These are phyloP conservation scores for Caenorhabditis sp. DNA, from an alignment of 2,888 invertebrate genomes.

Conservation along the genomic window DNA sequence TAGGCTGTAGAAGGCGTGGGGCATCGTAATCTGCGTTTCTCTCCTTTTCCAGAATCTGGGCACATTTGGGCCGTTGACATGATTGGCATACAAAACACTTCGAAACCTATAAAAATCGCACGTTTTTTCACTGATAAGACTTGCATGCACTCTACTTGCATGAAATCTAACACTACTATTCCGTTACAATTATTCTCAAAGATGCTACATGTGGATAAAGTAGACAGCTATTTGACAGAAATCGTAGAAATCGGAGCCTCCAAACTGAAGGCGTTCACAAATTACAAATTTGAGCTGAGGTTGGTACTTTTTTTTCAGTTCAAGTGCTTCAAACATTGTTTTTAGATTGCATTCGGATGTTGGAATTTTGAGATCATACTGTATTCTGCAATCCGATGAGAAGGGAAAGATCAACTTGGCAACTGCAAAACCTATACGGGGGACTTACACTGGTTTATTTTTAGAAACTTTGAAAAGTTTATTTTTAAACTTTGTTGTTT, in stretches of 20 bases:
- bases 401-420: background rate
- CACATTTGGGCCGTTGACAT: no score
- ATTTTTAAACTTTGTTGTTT: background rate
- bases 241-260: background rate
- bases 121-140: background rate
- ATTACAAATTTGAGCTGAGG: conserved; percentile 3
- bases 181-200: no score
- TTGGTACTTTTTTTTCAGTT: no score
- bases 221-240: background rate
- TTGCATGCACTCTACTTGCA: no score
- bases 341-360: background rate
- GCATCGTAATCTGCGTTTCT: no score
- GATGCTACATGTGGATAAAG: conserved; percentile 5
- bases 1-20: no score
- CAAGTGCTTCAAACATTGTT: background rate
- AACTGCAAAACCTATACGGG: background rate
- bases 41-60: no score
- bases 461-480: no score
- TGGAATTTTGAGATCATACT: background rate
- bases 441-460: conserved; percentile 50
- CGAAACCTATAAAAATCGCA: no score
- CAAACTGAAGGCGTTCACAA: background rate
- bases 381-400: background rate
- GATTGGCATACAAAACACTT: no score
- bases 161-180: no score